phyloP scores from a whole-genome alignment of 2,797 vertebrate genomes.

The Gallirallus australis region DNA sequence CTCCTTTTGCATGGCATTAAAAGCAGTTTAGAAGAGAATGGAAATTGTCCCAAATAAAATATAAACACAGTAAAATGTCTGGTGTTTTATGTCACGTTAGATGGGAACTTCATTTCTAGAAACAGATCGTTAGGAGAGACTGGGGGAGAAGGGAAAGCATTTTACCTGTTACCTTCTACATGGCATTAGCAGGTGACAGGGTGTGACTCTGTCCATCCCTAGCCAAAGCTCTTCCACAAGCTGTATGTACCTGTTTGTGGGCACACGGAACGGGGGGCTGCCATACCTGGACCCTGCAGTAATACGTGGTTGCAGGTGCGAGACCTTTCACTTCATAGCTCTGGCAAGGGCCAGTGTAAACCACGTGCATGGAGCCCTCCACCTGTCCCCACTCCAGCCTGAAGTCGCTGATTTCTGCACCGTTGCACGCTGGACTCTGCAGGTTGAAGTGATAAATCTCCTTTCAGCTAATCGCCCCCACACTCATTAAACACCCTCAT shows the following conservation, averaged over 20 bases:
- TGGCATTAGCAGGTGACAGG: neutral
- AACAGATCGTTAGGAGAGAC: neutral
- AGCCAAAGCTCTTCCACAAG: neutral
- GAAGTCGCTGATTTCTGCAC: constrained; percentile 79
- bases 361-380: constrained; percentile 78
- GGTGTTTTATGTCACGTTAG: neutral
- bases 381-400: constrained; percentile 81
- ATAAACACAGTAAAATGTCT: rapidly evolving
- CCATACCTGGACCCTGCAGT: constrained; percentile 84
- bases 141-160: neutral
- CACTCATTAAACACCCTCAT: too few relatives aligned
- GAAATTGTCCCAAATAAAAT: neutral
- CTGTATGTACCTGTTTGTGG: too few relatives aligned
- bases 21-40: neutral
- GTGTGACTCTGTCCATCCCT: neutral
- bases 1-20: neutral
- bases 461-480: neutral
- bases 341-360: constrained; percentile 77
- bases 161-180: neutral
- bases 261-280: neutral
- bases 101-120: neutral
- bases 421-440: constrained; percentile 79
- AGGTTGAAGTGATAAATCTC: neutral
- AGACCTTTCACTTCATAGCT: constrained; percentile 83
- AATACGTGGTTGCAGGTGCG: constrained; percentile 81